Percentiles rank a stretch among this genome's conserved stretches.
Evolutionary conservation across 2,888 invertebrate genomes (phyloP).

Genomic region (Cryptosula pallasiana): DNA sequence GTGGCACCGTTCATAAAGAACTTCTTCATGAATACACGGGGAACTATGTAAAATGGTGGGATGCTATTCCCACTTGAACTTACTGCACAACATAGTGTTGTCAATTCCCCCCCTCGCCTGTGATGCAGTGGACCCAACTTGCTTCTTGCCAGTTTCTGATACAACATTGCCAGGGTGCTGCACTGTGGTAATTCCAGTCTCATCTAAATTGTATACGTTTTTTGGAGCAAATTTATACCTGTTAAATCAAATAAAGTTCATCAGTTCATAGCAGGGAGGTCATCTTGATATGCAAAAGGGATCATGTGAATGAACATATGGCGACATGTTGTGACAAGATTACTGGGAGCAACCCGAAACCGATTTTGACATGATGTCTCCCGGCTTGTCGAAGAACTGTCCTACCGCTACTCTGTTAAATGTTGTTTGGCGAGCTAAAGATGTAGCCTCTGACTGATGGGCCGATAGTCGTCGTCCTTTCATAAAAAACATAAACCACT

Average conservation of each 20-base stretch:
- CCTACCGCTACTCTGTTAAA: constrained; percentile 30
- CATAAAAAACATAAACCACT: background rate
- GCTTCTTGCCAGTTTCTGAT: constrained; percentile 28
- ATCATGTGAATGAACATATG: no score
- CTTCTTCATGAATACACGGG: constrained; percentile 27
- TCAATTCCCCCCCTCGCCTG: constrained; percentile 29
- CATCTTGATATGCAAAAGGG: no score
- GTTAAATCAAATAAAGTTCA: no score
- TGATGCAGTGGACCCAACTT: constrained; percentile 29
- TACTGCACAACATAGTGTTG: constrained; percentile 26
- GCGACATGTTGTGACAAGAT: no score
- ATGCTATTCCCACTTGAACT: constrained; percentile 28
- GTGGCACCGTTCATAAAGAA: no score
- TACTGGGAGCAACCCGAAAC: no score
- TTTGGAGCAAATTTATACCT: no score
- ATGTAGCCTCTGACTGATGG: constrained; percentile 31
- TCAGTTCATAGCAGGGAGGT: no score
- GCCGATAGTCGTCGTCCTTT: constrained; percentile 25
- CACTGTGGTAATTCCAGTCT: constrained; percentile 31
- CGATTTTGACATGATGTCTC: constrained; percentile 14
- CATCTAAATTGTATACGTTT: constrained; percentile 31
- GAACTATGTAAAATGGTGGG: constrained; percentile 30
- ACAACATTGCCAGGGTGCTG: constrained; percentile 28
- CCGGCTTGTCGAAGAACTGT: constrained; percentile 30
- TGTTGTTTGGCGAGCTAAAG: constrained; percentile 29